Base-by-base conservation (phyloP, 2,113 vertebrate species). In the Ceyx margarethae region DNA sequence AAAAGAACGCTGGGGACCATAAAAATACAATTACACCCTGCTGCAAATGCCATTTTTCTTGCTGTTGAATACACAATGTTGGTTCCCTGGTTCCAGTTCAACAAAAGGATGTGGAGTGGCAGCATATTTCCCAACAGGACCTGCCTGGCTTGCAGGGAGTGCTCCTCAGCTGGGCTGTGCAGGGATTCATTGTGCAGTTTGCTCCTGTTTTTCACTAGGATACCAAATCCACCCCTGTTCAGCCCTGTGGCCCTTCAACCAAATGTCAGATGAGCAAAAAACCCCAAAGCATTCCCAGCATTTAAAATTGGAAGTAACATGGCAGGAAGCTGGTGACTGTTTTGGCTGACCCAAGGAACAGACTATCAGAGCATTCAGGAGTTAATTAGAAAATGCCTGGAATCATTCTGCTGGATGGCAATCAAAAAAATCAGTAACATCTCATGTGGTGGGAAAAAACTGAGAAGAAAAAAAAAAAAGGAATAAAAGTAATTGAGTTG, bases 81-180 rank as follows among this genome's bases (percentile, higher is more conserved):
- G 2, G 74, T 61, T 87, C 67, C 51, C 22, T 25, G 14, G 15
- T 56, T 85, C 16, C 84, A 81, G 11, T 31, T 71, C 68, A 35
- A 43, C 66, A 62, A n/a, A 20, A 19, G 68, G 56, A 53, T 68
- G 57, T 57, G 71, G 62, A 76, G 72, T 11, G 29, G 71, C 86
- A 68, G 64, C 5, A 22, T 18, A 40, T 76, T 80, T 81, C 20
- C 37, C 17, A 43, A 65, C 19, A 26, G 4, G 37, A 33, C 16
- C 66, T 13, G 5, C 14, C 15, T 1, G 4, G 3, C 35, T 2
- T 2, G 21, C 1, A 23, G 58, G 37, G 11, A 19, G 2, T 19
- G 77, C 7, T 12, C 4, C 43, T 17, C 81, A 33, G 3, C 10
- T 15, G 8, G 0, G 18, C 19, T 14, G 23, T 7, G n/a, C 1